Evolutionary conservation across 2,888 invertebrate species (phyloP).

Genomic region (Volucella inflata): DNA sequence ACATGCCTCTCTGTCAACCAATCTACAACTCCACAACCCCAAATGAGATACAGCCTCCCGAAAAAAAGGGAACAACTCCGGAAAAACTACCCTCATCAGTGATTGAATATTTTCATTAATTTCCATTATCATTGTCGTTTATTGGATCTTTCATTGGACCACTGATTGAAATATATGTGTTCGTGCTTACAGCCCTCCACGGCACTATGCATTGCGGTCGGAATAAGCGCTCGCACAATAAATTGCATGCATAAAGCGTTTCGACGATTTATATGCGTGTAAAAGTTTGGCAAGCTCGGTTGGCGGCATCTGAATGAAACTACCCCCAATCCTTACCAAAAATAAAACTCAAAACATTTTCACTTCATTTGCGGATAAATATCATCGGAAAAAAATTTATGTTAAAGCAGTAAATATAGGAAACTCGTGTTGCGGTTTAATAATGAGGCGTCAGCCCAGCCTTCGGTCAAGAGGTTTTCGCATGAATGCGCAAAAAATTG

Average conservation of each 20-base stretch:
- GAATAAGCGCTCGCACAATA: constrained; percentile 43
- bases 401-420: constrained; percentile 64
- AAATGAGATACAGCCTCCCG: constrained; percentile 7
- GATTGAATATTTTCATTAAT: constrained; percentile 74
- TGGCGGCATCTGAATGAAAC: background rate
- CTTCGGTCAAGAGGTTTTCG: constrained; percentile 4
- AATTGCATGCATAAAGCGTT: constrained; percentile 48
- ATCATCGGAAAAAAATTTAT: constrained; percentile 62
- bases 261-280: constrained; percentile 31
- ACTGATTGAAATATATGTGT: constrained; percentile 64
- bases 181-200: background rate
- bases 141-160: constrained; percentile 62
- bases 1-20: constrained; percentile 15
- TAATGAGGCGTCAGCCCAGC: background rate
- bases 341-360: constrained; percentile 33
- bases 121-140: constrained; percentile 71
- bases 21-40: background rate
- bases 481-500: constrained; percentile 49
- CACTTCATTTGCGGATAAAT: constrained; percentile 69
- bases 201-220: constrained; percentile 32
- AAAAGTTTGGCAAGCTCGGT: background rate
- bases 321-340: background rate
- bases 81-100: constrained; percentile 10
- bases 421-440: constrained; percentile 55
- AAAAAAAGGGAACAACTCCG: background rate